phyloP scores from a whole-genome alignment of 2,797 vertebrate genomes.

The Amazona ochrocephala region DNA sequence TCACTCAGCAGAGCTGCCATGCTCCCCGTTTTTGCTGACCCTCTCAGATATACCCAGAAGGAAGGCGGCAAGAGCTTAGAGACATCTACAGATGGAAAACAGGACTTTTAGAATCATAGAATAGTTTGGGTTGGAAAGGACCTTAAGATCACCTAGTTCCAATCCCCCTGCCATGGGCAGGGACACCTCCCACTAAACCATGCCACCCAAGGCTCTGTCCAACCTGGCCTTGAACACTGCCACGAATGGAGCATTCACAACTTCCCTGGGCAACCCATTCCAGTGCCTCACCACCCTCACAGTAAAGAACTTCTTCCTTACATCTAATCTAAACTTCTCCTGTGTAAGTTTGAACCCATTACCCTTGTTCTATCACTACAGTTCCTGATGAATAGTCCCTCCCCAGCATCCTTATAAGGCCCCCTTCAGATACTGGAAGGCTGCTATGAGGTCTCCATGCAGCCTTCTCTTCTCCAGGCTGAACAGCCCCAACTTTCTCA shows the following conservation, averaged over 20 bases:
- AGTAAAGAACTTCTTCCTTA: neutral
- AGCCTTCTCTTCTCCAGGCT: neutral
- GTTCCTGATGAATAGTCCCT: neutral
- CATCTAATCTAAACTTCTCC: too few relatives aligned
- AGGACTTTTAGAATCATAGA: neutral
- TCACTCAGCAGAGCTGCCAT: neutral
- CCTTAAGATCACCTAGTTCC: neutral
- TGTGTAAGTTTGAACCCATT: too few relatives aligned
- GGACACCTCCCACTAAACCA: neutral
- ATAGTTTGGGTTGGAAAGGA: neutral
- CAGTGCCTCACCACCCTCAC: neutral
- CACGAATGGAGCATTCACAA: neutral
- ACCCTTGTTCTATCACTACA: neutral
- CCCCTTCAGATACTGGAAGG: neutral
- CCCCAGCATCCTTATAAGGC: neutral
- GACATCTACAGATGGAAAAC: neutral
- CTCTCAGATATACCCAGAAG: accelerated
- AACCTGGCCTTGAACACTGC: too few relatives aligned
- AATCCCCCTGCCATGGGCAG: neutral
- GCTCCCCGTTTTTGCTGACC: neutral
- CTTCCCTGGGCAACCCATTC: neutral
- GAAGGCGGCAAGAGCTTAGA: neutral
- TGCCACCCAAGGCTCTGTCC: too few relatives aligned
- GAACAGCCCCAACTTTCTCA: neutral
- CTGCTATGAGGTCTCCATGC: neutral